Conservation (phyloP, 2,113 vertebrate species). For the Ovis aries region ARS-UI_Ramb_v3.0 NC_056069.1:13153501-13154000, state of each 20-base stretch:
- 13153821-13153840: not conserved
- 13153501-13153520: constrained; percentile 32
- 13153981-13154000: not conserved
- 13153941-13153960: not conserved
- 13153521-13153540: constrained; percentile 28
- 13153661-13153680: not conserved
- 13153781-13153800: not conserved
- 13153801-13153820: not conserved
- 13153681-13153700: not conserved
- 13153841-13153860: not conserved
- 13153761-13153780: not conserved
- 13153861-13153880: not conserved
- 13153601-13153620: not conserved
- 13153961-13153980: not conserved
- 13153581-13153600: not conserved
- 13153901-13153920: not conserved
- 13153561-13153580: constrained; percentile 12
- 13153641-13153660: not conserved
- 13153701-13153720: not conserved
- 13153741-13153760: not conserved
- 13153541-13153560: constrained; percentile 39
- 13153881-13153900: not conserved
- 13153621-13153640: not conserved
- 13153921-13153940: not conserved
- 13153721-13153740: not conserved